Evolutionary conservation across 2,888 invertebrate species (phyloP).

Genomic region (Volucella inanis): DNA sequence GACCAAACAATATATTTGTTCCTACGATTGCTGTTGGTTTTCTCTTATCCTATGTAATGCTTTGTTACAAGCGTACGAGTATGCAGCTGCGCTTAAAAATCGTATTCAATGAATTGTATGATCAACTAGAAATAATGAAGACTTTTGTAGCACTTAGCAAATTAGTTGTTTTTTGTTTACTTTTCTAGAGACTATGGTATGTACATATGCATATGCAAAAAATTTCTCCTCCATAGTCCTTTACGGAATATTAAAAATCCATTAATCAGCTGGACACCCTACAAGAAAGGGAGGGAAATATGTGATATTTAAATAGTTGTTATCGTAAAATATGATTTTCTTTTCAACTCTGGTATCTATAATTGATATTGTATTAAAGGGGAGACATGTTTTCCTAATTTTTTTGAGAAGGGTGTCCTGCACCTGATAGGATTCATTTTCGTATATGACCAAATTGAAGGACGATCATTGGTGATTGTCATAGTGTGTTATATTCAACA

Average conservation of each 20-base stretch:
- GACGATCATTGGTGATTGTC: neutral
- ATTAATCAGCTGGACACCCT: conserved; percentile 45
- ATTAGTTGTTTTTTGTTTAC: too few relatives aligned
- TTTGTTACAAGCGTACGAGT: too few relatives aligned
- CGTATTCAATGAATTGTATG: too few relatives aligned
- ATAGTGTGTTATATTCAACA: too few relatives aligned
- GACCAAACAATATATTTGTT: too few relatives aligned
- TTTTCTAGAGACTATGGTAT: neutral
- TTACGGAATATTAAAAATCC: conserved; percentile 47
- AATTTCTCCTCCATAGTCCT: conserved; percentile 19
- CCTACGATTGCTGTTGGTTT: too few relatives aligned
- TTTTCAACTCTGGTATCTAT: neutral
- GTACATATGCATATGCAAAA: neutral
- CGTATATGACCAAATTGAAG: conserved; percentile 1
- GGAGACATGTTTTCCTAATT: too few relatives aligned
- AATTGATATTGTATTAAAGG: conserved; percentile 20
- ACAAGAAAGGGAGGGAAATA: conserved; percentile 2
- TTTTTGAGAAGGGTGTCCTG: neutral
- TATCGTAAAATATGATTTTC: conserved; percentile 24
- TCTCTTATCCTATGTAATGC: too few relatives aligned
- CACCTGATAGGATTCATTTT: neutral
- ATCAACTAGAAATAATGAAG: too few relatives aligned
- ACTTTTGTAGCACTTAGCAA: too few relatives aligned
- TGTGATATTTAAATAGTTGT: conserved; percentile 36
- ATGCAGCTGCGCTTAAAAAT: too few relatives aligned